Conservation (phyloP, 2,797 vertebrate genomes). For the Protonibea diacanthus region DNA sequence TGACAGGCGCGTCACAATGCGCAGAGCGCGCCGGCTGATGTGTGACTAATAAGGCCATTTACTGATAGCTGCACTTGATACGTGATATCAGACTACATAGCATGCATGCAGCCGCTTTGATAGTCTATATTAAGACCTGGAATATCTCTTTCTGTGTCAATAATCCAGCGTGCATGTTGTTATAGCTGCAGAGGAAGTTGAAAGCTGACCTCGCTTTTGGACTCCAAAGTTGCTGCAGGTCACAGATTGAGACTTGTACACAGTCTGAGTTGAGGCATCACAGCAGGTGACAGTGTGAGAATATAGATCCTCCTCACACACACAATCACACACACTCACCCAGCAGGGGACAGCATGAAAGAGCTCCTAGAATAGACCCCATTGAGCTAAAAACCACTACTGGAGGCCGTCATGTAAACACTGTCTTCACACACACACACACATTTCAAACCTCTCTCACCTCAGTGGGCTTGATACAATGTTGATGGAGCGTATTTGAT, state of each 20-base stretch:
- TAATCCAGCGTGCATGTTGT: slow-evolving; percentile 59
- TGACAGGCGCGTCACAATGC: slow-evolving; percentile 15
- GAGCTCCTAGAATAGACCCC: slow-evolving; percentile 65
- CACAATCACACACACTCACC: slow-evolving; percentile 33
- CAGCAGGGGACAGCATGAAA: slow-evolving; percentile 68
- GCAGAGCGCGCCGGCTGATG: slow-evolving; percentile 16
- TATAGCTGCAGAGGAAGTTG: slow-evolving; percentile 74
- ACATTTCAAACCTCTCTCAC: slow-evolving; percentile 2
- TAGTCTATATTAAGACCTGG: not conserved
- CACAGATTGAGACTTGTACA: slow-evolving; percentile 51
- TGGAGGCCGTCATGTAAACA: slow-evolving; percentile 28
- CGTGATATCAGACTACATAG: slow-evolving; percentile 6
- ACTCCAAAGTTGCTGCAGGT: slow-evolving; percentile 28
- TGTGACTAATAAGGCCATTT: not conserved
- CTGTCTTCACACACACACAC: not conserved
- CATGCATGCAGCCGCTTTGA: not conserved
- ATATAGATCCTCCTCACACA: slow-evolving; percentile 42
- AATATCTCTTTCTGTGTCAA: slow-evolving; percentile 3
- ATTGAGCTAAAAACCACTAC: slow-evolving; percentile 57
- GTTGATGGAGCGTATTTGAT: slow-evolving; percentile 35
- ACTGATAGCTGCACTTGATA: slow-evolving; percentile 3
- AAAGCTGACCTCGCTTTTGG: slow-evolving; percentile 52
- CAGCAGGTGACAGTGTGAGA: slow-evolving; percentile 72
- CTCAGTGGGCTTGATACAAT: slow-evolving; percentile 38
- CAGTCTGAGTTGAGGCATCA: slow-evolving; percentile 50